Evolutionary conservation across 2,113 vertebrate species (phyloP), one percentile per base, ranked within the genome.

Genomic region (Tor tambroides): DNA sequence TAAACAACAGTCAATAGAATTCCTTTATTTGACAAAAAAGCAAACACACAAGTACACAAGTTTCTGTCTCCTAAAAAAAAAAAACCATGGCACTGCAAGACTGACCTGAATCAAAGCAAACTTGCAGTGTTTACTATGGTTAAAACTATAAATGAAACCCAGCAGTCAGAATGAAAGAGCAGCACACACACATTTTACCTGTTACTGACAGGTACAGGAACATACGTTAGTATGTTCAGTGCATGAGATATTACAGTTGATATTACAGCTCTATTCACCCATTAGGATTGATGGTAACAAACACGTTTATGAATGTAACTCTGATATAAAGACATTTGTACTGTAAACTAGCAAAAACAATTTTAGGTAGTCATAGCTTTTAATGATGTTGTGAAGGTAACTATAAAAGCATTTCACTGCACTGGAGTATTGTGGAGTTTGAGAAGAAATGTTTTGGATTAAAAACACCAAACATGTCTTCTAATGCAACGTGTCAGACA

Each of bases 1-100:
- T 32, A 76, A 82, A 81, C 75, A 84, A 85, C 35, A 87, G 77
- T 32, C 76, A 84, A 28, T 49, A 76, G 43, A 28, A 77, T 46
- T 23, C 0, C 30, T 49, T 76, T 86, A 78, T 78, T 86, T 80
- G 43, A 59, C 26, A 46, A 86, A n/a, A 32, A 76, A 54, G 61
- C 41, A 69, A 21, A 32, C 56, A 77, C 72, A 61, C 69, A 28
- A 28, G 11, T 26, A 32, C 59, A 61, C 78, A 75, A 63, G 71
- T 26, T 10, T 49, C 43, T n/a, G 28, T 61, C 61, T 14, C 30
- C 74, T 32, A 46, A 32, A 65, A 26, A 6, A 43, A 6, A 43
- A 1, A 80, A 67, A 63, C 26, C 61, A 59, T 23, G 38, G 35
- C 67, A 35, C 19, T 51, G 9, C 15, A 41, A 23, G 30, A 35